Evolutionary conservation across 2,888 invertebrate genomes (phyloP), one percentile per base, ranked within the genome.

Genomic region (Nipponacmea schrenckii): DNA sequence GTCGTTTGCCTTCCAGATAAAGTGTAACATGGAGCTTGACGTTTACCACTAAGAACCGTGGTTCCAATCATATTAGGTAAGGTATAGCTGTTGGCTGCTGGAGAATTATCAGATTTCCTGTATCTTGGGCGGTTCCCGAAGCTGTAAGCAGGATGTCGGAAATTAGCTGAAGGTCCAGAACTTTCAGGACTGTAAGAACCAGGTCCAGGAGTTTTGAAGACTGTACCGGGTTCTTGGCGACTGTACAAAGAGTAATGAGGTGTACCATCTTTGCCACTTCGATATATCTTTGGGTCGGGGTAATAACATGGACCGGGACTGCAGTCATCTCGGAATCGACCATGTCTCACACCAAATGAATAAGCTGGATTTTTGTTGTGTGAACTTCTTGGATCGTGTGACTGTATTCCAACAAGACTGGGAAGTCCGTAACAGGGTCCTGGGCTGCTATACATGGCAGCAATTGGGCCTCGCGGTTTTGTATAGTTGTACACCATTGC

Each of bases 1-100:
- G 80, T 81, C 68, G 94, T 95, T 83, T 94, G 94, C 81, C 96
- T 92, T 50, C 96, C 95, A 62, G 95, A 93, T 83, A 97, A 94
- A 5, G 96, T 94, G 87, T 93, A 97, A 64, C 95, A 91, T 0
- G 97, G 97, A 7, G 96, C 86, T 78, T 89, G 88, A 24, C 79
- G 77, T 73, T 89, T 88, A 27, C 83, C 82, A 71, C 87, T 87
- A 75, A 84, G 83, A 15, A 82, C 80, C 15, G 89, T 89, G 72
- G 80, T 82, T 7, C 88, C 87, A 62, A 87, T 76, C 86, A 87
- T 86, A 17, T 72, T 65, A 5, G 87, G 85, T 67, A 88, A 74
- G 7, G 78, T 77, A 80, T 89, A 89, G 71, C 78, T 81, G 80
- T 87, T 87, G 66, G 88, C 79, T 31, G 86, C 88, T 82, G 89